Conservation (phyloP, 2,113 vertebrate genomes). For the Mastomys natalensis region DNA sequence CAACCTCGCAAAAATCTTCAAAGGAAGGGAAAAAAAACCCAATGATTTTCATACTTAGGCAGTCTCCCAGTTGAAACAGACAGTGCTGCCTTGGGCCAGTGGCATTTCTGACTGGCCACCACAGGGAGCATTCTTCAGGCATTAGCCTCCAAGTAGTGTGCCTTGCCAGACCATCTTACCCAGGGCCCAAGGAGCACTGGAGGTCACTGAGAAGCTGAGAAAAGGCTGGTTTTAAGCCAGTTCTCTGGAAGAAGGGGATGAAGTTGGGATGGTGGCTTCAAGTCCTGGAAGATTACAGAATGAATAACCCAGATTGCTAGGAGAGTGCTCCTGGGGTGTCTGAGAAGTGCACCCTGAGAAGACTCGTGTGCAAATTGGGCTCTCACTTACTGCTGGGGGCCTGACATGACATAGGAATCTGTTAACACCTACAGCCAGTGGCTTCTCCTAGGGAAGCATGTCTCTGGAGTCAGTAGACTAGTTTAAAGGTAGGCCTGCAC, state of each 20-base stretch:
- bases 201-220: background rate
- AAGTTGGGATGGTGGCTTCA: background rate
- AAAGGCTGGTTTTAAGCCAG: background rate
- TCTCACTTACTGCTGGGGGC: background rate
- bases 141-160: background rate
- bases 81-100: background rate
- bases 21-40: background rate
- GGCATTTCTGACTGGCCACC: conserved; percentile 62
- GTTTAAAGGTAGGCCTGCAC: background rate
- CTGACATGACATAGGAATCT: background rate
- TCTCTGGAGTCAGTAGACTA: background rate
- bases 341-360: background rate
- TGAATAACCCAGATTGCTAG: background rate
- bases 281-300: background rate
- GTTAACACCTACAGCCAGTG: background rate
- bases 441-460: background rate
- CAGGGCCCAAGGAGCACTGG: background rate
- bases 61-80: background rate
- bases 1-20: conserved; percentile 4
- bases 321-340: background rate
- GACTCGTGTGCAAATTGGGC: background rate
- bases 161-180: background rate
- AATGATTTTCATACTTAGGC: background rate
- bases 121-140: background rate
- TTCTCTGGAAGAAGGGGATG: background rate